A percentile compares a stretch with the other conserved stretches of the same genome.
These are phyloP conservation scores for Nycticryphes semicollaris DNA, from an alignment of 2,113 vertebrate species.

Conservation along the genomic window DNA sequence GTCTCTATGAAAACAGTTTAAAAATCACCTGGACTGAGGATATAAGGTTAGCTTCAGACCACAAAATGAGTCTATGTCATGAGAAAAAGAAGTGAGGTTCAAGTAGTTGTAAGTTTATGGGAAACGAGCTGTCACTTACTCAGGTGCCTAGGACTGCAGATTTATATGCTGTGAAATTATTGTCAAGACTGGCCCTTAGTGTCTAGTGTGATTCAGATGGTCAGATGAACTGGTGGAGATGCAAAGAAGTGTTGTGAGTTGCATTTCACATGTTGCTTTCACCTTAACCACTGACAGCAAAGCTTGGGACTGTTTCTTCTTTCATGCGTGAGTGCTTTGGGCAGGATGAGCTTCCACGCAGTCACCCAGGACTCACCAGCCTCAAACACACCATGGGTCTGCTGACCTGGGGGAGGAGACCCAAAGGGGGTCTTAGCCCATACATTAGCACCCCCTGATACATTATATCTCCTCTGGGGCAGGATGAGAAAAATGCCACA, in stretches of 20 bases:
- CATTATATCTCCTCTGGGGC: neutral
- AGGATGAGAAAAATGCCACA: neutral
- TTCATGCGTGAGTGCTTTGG: accelerated
- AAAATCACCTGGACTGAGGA: neutral
- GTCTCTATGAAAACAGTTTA: neutral
- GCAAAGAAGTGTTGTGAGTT: neutral
- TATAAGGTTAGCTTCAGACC: neutral
- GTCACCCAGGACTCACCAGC: neutral
- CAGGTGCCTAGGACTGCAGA: neutral
- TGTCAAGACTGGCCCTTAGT: neutral
- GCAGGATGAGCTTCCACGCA: neutral
- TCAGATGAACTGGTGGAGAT: neutral
- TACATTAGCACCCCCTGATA: neutral
- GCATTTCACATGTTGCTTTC: neutral
- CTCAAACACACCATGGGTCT: neutral
- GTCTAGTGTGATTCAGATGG: neutral
- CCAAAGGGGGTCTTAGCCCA: neutral
- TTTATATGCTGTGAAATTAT: neutral
- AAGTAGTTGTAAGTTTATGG: neutral
- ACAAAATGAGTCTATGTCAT: neutral
- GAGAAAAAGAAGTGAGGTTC: neutral
- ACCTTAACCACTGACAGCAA: neutral
- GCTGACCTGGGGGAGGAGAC: neutral
- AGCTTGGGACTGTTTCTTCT: neutral
- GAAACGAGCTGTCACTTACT: neutral